Conservation (phyloP, 2,888 invertebrate species). For the Orchestes rusci region DNA sequence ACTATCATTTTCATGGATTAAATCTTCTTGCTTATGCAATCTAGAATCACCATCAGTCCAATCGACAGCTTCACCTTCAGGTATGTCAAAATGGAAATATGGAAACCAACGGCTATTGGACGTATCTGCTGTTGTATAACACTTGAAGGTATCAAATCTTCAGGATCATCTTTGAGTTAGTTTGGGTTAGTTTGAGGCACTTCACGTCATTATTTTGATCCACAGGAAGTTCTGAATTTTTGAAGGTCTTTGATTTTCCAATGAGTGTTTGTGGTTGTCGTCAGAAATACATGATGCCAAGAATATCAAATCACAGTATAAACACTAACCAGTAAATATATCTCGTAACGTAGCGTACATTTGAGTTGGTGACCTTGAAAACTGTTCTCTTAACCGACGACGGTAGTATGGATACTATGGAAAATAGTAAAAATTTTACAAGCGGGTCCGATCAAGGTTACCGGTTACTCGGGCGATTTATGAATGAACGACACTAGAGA, state of each 20-base stretch:
- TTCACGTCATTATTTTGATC: neutral
- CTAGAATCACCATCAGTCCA: slow-evolving; percentile 16
- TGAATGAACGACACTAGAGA: too few species aligned
- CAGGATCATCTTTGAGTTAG: slow-evolving; percentile 10
- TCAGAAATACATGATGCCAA: slow-evolving; percentile 24
- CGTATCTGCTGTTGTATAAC: neutral
- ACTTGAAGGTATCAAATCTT: neutral
- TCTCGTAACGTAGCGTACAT: too few species aligned
- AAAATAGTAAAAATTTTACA: too few species aligned
- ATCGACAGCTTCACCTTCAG: slow-evolving; percentile 7
- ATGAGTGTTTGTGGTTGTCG: slow-evolving; percentile 23
- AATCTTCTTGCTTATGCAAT: slow-evolving; percentile 12
- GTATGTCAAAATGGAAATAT: neutral
- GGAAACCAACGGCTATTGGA: neutral
- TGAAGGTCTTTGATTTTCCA: slow-evolving; percentile 15
- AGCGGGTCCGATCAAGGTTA: neutral
- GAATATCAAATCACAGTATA: too few species aligned
- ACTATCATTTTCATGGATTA: slow-evolving; percentile 3
- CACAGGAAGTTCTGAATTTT: slow-evolving; percentile 10
- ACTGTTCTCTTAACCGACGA: too few species aligned
- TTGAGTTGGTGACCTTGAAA: too few species aligned
- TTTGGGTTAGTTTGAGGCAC: slow-evolving; percentile 7
- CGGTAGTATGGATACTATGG: too few species aligned
- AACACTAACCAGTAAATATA: too few species aligned
- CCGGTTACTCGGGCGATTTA: too few species aligned